phyloP scores from a whole-genome alignment of 2,797 vertebrate genomes.

The Karalla daura region DNA sequence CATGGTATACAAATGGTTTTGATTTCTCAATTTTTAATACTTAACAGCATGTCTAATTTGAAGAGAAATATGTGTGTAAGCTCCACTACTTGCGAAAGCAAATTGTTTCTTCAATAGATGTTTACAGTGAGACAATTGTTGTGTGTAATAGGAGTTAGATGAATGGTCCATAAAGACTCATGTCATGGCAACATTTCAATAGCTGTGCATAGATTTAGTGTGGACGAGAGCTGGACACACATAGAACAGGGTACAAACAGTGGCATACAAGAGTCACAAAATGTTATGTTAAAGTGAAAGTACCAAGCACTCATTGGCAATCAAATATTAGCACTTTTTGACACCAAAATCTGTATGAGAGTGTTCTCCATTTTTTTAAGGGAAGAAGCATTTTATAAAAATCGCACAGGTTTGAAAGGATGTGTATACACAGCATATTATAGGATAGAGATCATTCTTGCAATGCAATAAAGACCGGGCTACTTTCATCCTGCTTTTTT shows the following conservation, averaged over 20 bases:
- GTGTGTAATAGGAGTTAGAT: constrained; percentile 43
- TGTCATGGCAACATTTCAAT: constrained; percentile 57
- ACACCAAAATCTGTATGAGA: too few relatives aligned
- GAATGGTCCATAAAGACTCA: constrained; percentile 44
- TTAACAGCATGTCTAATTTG: constrained; percentile 37
- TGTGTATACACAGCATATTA: constrained; percentile 4
- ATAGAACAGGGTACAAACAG: background rate
- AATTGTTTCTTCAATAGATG: constrained; percentile 38
- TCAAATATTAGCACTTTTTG: background rate
- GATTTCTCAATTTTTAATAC: too few relatives aligned
- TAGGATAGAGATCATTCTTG: constrained; percentile 1
- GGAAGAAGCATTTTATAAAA: background rate
- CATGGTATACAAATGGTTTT: constrained; percentile 35
- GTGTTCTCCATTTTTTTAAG: too few relatives aligned
- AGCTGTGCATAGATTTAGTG: constrained; percentile 32
- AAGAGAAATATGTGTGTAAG: constrained; percentile 18
- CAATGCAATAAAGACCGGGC: background rate
- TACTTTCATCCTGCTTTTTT: background rate
- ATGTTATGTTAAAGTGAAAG: constrained; percentile 1
- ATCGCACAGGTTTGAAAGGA: background rate
- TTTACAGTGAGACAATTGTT: constrained; percentile 55
- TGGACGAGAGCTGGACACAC: constrained; percentile 29
- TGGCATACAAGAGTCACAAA: background rate
- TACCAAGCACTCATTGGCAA: background rate
- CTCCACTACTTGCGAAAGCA: constrained; percentile 19